Base-by-base conservation (phyloP, 2,888 invertebrate genomes). In the Xestia ashworthii region DNA sequence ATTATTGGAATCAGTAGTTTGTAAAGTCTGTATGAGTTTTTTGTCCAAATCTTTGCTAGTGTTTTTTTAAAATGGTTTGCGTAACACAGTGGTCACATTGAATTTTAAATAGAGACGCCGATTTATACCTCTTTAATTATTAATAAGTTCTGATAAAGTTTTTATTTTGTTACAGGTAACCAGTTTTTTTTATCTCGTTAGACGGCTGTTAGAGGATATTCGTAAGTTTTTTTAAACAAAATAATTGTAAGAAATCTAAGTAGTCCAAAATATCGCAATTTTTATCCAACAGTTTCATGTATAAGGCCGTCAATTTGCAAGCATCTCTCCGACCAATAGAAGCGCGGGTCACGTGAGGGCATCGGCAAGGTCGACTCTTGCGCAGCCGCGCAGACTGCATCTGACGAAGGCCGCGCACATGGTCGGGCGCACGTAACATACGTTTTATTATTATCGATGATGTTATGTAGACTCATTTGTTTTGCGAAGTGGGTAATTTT, bases 391-490 rank as follows among this genome's bases (percentile, higher is more conserved):
- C 83, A 85, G 85, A 85, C 87, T 90, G 89, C 89, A 86, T 83
- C 87, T 71, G 69, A 60, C 75, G 86, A 87, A 88, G 83, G 89
- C 83, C 78, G 76, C 76, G 82, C 89, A 87, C 90, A 86, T 89
- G 90, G 82, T 77, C n/a, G 25, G 14, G 64, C 75, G 77, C 89
- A 86, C 82, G 84, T 85, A 76, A 67, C 73, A 8, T 73, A 71
- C 69, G 65, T 65, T 84, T 77, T 80, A 84, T 86, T 86, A 84
- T 76, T 78, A 82, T 80, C 80, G 74, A 82, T 88, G 84, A 86
- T 74, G 74, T 65, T 73, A 68, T 53, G 50, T 62, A 46, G 16
- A 80, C 66, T 50, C 72, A 74, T 65, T 66, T 85, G 55, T 83
- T 75, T 72, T 60, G 58, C 58, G 32, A 74, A 55, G 53, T 66